These are phyloP conservation scores for Idaea dimidiata DNA, from an alignment of 2,888 invertebrate genomes.

Conservation along the genomic window DNA sequence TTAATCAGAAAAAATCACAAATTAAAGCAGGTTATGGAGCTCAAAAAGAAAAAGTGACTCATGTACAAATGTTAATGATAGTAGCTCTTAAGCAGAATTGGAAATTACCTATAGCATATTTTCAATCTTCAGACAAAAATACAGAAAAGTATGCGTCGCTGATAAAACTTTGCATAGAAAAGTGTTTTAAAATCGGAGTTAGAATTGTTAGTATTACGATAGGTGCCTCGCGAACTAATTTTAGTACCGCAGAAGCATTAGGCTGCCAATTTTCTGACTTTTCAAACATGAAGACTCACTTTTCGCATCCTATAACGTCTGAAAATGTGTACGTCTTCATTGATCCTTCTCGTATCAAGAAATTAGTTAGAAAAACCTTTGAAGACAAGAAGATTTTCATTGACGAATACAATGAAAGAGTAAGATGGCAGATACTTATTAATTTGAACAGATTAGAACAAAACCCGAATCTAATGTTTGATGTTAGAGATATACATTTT, in stretches of 20 bases:
- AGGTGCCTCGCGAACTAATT: conserved; percentile 30
- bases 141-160: conserved; percentile 31
- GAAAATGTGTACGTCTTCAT: conserved; percentile 27
- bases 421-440: conserved; percentile 26
- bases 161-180: conserved; percentile 27
- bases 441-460: conserved; percentile 23
- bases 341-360: conserved; percentile 30
- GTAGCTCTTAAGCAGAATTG: conserved; percentile 34
- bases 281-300: conserved; percentile 26
- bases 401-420: conserved; percentile 14
- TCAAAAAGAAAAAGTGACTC: conserved; percentile 17
- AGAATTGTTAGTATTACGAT: conserved; percentile 28
- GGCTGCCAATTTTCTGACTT: conserved; percentile 25
- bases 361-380: conserved; percentile 28
- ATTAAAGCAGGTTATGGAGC: conserved; percentile 18
- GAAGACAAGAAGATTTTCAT: conserved; percentile 24
- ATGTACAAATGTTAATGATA: conserved; percentile 39
- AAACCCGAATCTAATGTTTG: conserved; percentile 21
- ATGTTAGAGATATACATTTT: conserved; percentile 20
- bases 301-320: conserved; percentile 23
- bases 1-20: conserved; percentile 16
- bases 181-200: conserved; percentile 32
- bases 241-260: conserved; percentile 24
- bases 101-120: conserved; percentile 46
- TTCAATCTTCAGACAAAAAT: conserved; percentile 32